Percentiles rank a stretch among this genome's conserved stretches.
These are phyloP conservation scores for Diuraphis noxia DNA, from an alignment of 1,140 invertebrate genomes.

Conservation along the genomic window DNA sequence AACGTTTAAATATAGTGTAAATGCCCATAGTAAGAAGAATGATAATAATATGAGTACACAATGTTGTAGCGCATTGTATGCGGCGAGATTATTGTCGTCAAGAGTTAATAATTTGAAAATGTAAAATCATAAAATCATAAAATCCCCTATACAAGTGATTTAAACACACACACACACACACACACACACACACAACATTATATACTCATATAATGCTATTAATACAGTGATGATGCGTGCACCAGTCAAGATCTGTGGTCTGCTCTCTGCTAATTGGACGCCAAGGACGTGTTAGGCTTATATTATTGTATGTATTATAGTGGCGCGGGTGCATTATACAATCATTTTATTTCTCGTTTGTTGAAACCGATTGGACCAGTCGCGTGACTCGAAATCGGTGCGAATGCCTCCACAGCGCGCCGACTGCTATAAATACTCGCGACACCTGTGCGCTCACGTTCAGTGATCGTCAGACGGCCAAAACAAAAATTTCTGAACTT, in stretches of 20 bases:
- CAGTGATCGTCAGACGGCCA: neutral
- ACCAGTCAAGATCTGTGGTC: neutral
- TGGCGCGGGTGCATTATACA: neutral
- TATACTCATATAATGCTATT: neutral
- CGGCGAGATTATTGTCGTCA: neutral
- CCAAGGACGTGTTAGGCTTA: neutral
- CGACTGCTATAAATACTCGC: constrained; percentile 18
- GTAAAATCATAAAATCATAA: neutral
- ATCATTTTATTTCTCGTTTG: neutral
- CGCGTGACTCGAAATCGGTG: neutral
- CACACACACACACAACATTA: neutral
- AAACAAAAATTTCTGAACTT: neutral
- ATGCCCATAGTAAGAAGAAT: neutral
- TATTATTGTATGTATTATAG: neutral
- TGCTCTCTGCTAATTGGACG: neutral
- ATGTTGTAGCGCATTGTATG: neutral
- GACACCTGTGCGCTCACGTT: neutral
- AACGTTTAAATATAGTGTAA: neutral
- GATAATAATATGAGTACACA: neutral
- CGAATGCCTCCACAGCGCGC: neutral
- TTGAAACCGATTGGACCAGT: neutral
- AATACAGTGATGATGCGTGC: neutral
- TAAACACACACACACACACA: neutral
- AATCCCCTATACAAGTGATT: neutral
- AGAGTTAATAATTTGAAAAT: neutral